Conservation (phyloP, 2,797 vertebrate genomes). For the Typhlichthys eigenmanni region DNA sequence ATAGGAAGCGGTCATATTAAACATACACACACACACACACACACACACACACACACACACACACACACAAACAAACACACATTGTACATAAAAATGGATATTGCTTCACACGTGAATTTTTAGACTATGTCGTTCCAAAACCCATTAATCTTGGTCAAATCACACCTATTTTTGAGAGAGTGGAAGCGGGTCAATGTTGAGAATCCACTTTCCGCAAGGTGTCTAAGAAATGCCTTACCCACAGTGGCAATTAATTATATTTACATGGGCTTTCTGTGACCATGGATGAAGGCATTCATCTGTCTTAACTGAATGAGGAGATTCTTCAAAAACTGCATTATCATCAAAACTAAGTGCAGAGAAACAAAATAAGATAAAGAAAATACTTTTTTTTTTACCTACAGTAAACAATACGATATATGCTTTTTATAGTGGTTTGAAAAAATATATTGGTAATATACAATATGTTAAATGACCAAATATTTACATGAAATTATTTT, state of each 20-base stretch:
- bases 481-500: no score
- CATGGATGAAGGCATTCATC: constrained; percentile 68
- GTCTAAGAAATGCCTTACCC: constrained; percentile 68
- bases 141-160: constrained; percentile 80
- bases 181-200: constrained; percentile 78
- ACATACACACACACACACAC: not conserved
- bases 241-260: constrained; percentile 74
- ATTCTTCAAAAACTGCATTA: constrained; percentile 66
- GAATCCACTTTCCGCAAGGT: constrained; percentile 58
- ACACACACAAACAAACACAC: no score
- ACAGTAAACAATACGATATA: not conserved
- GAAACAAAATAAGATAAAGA: constrained; percentile 33
- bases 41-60: not conserved
- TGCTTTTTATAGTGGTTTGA: not conserved
- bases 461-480: no score
- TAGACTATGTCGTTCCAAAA: constrained; percentile 59
- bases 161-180: constrained; percentile 81
- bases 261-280: constrained; percentile 65
- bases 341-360: constrained; percentile 62
- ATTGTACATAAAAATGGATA: not conserved
- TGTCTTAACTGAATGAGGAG: constrained; percentile 46
- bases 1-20: not conserved
- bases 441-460: no score
- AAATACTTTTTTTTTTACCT: constrained; percentile 1
- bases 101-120: constrained; percentile 52